These are phyloP conservation scores for Etheostoma spectabile DNA, from an alignment of 2,113 vertebrate species.

Conservation along the genomic window DNA sequence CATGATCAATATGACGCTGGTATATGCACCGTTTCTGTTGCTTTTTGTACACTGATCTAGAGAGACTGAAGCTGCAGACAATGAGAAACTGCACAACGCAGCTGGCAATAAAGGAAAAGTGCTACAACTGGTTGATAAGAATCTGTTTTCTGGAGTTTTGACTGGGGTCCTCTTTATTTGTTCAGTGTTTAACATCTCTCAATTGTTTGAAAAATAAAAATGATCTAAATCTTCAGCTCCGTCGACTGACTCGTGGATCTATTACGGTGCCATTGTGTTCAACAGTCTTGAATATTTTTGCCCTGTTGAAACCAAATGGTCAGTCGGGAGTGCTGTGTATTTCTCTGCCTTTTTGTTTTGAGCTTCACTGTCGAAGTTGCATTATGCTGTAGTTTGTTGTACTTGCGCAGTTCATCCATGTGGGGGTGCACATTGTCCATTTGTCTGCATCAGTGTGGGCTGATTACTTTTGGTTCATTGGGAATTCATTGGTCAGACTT, in stretches of 20 bases:
- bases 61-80: slow-evolving; percentile 64
- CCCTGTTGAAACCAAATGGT: background rate
- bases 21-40: slow-evolving; percentile 75
- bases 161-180: slow-evolving; percentile 77
- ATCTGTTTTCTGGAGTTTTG: slow-evolving; percentile 77
- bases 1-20: slow-evolving; percentile 65
- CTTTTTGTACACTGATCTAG: slow-evolving; percentile 70
- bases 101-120: slow-evolving; percentile 84
- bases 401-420: slow-evolving; percentile 47
- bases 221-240: slow-evolving; percentile 76
- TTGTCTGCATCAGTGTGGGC: background rate
- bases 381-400: slow-evolving; percentile 18
- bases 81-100: slow-evolving; percentile 75
- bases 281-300: background rate
- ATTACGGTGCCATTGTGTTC: background rate
- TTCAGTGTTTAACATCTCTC: slow-evolving; percentile 85
- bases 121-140: slow-evolving; percentile 76
- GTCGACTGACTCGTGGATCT: slow-evolving; percentile 46
- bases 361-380: background rate
- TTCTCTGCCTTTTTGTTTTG: background rate
- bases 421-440: slow-evolving; percentile 51
- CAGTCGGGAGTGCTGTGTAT: background rate
- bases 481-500: background rate
- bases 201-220: slow-evolving; percentile 85
- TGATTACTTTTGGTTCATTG: background rate